phyloP scores from a whole-genome alignment of 2,888 invertebrate species.

The Pyrrhopygopsis socrates region DNA sequence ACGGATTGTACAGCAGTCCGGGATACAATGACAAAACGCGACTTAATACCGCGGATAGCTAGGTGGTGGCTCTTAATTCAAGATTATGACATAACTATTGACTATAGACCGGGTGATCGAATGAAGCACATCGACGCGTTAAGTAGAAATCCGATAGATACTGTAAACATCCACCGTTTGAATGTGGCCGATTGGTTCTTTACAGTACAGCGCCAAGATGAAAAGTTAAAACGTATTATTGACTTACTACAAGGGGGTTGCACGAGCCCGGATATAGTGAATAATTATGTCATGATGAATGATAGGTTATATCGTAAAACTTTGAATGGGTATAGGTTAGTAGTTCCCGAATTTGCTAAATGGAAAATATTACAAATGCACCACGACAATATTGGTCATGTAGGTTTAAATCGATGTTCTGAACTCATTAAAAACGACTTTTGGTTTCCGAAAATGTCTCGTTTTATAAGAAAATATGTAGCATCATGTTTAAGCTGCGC shows the following conservation, averaged over 20 bases:
- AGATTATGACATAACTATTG: constrained; percentile 69
- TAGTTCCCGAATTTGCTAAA: constrained; percentile 83
- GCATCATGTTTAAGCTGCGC: constrained; percentile 83
- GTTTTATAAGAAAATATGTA: too few relatives aligned
- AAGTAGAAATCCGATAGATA: constrained; percentile 44
- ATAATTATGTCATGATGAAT: constrained; percentile 49
- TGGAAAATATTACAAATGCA: constrained; percentile 87
- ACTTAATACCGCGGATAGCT: constrained; percentile 75
- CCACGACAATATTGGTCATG: constrained; percentile 88
- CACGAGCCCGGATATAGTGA: constrained; percentile 24
- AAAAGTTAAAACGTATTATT: constrained; percentile 17
- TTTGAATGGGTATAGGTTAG: constrained; percentile 52
- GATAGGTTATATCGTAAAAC: constrained; percentile 50
- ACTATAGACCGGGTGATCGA: too few relatives aligned
- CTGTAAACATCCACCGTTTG: background rate
- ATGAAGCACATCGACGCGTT: constrained; percentile 76
- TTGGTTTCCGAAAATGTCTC: too few relatives aligned
- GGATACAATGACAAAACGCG: constrained; percentile 53
- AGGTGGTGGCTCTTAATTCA: constrained; percentile 79
- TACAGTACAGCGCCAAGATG: constrained; percentile 47
- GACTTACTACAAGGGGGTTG: constrained; percentile 1
- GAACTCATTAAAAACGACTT: constrained; percentile 74
- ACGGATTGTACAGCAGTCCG: constrained; percentile 45
- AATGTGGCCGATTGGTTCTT: constrained; percentile 35
- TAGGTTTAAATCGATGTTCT: constrained; percentile 78